phyloP scores from a whole-genome alignment of 2,797 vertebrate species.

The Lagodon rhomboides region DNA sequence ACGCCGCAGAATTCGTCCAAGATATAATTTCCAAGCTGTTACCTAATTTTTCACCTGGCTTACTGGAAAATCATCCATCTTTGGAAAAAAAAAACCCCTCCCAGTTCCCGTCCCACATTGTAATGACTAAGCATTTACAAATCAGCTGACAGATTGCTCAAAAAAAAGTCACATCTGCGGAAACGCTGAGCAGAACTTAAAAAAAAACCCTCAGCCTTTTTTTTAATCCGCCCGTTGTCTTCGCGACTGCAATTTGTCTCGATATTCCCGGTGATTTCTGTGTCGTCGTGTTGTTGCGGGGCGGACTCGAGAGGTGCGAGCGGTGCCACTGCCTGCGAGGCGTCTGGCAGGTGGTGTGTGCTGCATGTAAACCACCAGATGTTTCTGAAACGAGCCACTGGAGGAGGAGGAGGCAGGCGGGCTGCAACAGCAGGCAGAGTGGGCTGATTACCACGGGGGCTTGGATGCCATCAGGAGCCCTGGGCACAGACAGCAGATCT shows the following conservation, averaged over 20 bases:
- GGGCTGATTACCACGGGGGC: slow-evolving; percentile 86
- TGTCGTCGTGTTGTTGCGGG: slow-evolving; percentile 67
- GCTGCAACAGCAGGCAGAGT: slow-evolving; percentile 85
- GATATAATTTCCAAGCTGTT: slow-evolving; percentile 27
- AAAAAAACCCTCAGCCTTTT: slow-evolving; percentile 41
- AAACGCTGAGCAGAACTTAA: slow-evolving; percentile 43
- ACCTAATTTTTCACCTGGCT: slow-evolving; percentile 21
- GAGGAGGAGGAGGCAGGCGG: slow-evolving; percentile 82
- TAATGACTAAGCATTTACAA: slow-evolving; percentile 62
- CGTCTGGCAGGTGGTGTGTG: slow-evolving; percentile 86
- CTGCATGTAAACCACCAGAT: slow-evolving; percentile 88
- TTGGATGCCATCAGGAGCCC: slow-evolving; percentile 86
- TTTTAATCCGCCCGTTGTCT: slow-evolving; percentile 50
- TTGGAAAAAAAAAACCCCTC: slow-evolving; percentile 13
- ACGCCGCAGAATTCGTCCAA: slow-evolving; percentile 3
- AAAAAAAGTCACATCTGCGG: slow-evolving; percentile 42
- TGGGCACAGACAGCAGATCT: slow-evolving; percentile 85
- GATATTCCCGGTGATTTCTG: slow-evolving; percentile 66
- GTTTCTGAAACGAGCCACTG: slow-evolving; percentile 86
- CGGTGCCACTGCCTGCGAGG: slow-evolving; percentile 77
- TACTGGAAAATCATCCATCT: slow-evolving; percentile 21
- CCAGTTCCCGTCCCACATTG: slow-evolving; percentile 41
- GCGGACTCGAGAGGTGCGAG: slow-evolving; percentile 71
- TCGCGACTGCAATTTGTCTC: slow-evolving; percentile 53
- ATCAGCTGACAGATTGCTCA: slow-evolving; percentile 52